These are phyloP conservation scores for Hyperoodon ampullatus DNA, from an alignment of 2,113 vertebrate species.

Conservation along the genomic window DNA sequence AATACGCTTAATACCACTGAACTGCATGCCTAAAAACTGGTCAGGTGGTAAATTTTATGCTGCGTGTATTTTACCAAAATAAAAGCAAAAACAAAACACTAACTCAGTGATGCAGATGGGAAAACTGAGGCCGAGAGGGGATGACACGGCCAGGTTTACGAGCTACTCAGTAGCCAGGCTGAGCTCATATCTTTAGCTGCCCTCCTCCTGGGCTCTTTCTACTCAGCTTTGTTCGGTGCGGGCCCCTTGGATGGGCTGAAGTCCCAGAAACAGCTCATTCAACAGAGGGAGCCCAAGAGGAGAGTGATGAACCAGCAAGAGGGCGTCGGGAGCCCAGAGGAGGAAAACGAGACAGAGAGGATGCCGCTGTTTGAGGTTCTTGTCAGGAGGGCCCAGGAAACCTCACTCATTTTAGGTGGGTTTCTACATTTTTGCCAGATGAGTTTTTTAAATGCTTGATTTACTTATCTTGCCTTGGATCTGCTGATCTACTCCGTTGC, in stretches of 20 bases:
- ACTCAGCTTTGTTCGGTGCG: accelerated
- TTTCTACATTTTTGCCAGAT: neutral
- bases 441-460: constrained; percentile 88
- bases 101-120: neutral
- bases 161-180: neutral
- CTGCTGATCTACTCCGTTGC: constrained; percentile 89
- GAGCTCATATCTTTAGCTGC: accelerated
- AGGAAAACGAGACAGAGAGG: neutral
- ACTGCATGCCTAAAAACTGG: accelerated
- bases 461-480: constrained; percentile 85
- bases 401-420: constrained; percentile 37
- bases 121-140: neutral
- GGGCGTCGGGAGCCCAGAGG: too few relatives aligned
- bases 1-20: accelerated
- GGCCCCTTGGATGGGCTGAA: neutral
- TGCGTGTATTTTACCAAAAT: neutral
- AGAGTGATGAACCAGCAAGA: accelerated
- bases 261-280: neutral
- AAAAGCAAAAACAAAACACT: neutral
- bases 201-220: neutral
- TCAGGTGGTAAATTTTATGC: neutral
- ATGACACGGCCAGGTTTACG: accelerated
- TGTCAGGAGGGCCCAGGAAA: neutral
- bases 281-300: too few relatives aligned
- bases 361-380: neutral